Evolutionary conservation across 2,888 invertebrate species (phyloP).

Genomic region (Epiblema foenella): DNA sequence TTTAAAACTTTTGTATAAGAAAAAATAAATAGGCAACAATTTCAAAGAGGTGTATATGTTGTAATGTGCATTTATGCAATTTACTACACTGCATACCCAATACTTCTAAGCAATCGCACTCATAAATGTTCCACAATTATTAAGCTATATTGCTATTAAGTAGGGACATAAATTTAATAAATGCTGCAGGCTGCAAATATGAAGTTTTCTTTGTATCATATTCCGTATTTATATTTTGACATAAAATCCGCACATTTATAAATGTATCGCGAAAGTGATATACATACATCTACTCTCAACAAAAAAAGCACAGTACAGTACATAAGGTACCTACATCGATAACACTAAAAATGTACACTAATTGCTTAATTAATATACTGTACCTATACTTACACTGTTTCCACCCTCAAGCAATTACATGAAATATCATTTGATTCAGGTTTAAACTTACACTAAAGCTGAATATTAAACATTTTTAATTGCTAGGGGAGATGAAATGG

Average conservation of each 20-base stretch:
- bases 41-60: neutral
- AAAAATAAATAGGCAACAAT: too few relatives aligned
- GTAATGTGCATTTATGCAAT: neutral
- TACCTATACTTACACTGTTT: conserved; percentile 1
- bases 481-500: conserved; percentile 24
- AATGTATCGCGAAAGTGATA: neutral
- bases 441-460: conserved; percentile 12
- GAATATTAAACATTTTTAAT: conserved; percentile 28
- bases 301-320: too few relatives aligned
- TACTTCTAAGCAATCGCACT: neutral
- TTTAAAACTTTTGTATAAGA: too few relatives aligned
- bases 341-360: too few relatives aligned
- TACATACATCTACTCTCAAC: too few relatives aligned
- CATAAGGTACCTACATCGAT: neutral
- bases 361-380: neutral
- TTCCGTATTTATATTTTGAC: neutral
- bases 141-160: too few relatives aligned
- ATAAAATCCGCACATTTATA: neutral
- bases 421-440: conserved; percentile 32
- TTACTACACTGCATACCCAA: neutral
- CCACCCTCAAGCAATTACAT: conserved; percentile 30
- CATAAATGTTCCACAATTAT: too few relatives aligned
- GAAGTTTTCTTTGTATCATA: neutral
- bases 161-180: too few relatives aligned
- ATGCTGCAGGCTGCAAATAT: too few relatives aligned